Conservation (phyloP, 2,888 invertebrate genomes). For the Pseudoips prasinana region DNA sequence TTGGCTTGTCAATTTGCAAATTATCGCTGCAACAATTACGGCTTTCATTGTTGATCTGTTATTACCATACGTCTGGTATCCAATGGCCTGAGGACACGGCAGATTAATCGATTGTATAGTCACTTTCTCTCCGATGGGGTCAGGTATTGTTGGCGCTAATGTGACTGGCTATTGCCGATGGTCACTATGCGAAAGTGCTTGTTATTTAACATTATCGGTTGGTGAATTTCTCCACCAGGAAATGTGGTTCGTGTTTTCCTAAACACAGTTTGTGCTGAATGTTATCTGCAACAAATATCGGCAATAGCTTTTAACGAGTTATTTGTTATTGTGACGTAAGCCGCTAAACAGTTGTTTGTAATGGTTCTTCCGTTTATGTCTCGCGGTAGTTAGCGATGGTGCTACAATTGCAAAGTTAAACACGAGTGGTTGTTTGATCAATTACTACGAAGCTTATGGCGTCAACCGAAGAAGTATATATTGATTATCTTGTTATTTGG, state of each 20-base stretch:
- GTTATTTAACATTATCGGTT: conserved; percentile 58
- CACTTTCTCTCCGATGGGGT: conserved; percentile 62
- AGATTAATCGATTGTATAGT: conserved; percentile 66
- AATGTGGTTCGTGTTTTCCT: conserved; percentile 39
- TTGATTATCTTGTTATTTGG: too few relatives aligned
- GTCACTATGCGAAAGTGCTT: conserved; percentile 41
- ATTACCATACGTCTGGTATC: conserved; percentile 60
- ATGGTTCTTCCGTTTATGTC: too few relatives aligned
- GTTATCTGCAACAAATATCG: too few relatives aligned
- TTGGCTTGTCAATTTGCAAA: conserved; percentile 52
- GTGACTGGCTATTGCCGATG: conserved; percentile 41
- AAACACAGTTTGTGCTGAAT: conserved; percentile 1
- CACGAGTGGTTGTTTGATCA: conserved; percentile 30
- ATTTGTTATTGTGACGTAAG: too few relatives aligned
- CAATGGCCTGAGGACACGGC: conserved; percentile 52
- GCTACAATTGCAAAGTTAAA: conserved; percentile 29
- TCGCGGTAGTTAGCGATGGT: conserved; percentile 27
- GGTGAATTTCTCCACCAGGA: conserved; percentile 41
- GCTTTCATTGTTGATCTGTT: conserved; percentile 55
- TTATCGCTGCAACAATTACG: conserved; percentile 65
- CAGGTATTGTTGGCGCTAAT: conserved; percentile 55
- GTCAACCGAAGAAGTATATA: too few relatives aligned
- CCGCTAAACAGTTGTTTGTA: too few relatives aligned
- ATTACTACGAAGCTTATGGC: conserved; percentile 19
- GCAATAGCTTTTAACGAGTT: too few relatives aligned